phyloP scores from a whole-genome alignment of 2,797 vertebrate genomes.

The Spea hammondii region DNA sequence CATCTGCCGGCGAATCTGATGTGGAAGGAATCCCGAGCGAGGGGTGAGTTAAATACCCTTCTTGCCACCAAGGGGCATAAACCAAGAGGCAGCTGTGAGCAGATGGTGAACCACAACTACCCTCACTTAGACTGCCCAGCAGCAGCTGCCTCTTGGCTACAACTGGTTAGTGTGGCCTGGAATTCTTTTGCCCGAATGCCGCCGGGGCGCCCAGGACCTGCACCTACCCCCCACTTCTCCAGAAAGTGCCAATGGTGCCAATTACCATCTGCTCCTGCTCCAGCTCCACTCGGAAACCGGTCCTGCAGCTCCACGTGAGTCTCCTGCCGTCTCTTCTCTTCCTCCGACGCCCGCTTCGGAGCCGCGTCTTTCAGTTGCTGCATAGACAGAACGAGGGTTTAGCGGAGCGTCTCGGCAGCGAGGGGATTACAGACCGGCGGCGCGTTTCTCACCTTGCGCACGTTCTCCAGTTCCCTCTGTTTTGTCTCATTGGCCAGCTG shows the following conservation, averaged over 20 bases:
- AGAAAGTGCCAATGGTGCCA: slow-evolving; percentile 1
- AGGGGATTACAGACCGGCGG: neutral
- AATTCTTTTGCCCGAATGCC: too few relatives aligned
- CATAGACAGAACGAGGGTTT: slow-evolving; percentile 24
- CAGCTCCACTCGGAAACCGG: slow-evolving; percentile 85
- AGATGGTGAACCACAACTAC: too few relatives aligned
- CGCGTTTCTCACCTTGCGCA: slow-evolving; percentile 78
- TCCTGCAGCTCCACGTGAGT: slow-evolving; percentile 89
- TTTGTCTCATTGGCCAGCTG: slow-evolving; percentile 88
- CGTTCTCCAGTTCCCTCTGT: slow-evolving; percentile 86
- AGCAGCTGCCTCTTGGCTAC: too few relatives aligned
- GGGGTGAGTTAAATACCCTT: neutral
- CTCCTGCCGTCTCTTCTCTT: slow-evolving; percentile 84
- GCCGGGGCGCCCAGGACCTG: neutral
- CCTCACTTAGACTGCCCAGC: too few relatives aligned
- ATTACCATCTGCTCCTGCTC: slow-evolving; percentile 89
- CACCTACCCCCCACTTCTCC: neutral
- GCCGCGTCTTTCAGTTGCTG: slow-evolving; percentile 92
- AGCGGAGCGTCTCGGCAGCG: neutral
- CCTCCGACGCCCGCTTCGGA: slow-evolving; percentile 79
- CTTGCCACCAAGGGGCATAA: neutral
- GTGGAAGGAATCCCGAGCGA: too few relatives aligned
- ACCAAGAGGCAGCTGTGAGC: neutral
- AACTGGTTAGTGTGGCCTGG: too few relatives aligned
- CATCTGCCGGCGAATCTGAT: slow-evolving; percentile 89